Evolutionary conservation across 2,888 invertebrate genomes (phyloP).

Genomic region (Timandra comae): DNA sequence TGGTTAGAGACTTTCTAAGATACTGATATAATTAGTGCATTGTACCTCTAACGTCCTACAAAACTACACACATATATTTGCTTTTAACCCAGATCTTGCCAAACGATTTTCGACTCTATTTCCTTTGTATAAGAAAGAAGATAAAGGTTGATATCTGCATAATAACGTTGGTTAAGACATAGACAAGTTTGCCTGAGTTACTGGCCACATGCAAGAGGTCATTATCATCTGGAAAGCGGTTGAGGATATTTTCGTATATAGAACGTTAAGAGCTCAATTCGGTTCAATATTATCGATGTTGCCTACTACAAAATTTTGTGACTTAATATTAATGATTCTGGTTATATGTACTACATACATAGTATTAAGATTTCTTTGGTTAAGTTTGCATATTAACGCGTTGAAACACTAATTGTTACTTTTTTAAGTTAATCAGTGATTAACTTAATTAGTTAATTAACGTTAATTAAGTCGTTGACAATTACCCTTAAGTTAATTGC

Average conservation of each 20-base stretch:
- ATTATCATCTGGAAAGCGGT: slow-evolving; percentile 57
- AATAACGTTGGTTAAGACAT: slow-evolving; percentile 28
- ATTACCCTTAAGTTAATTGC: too few species aligned
- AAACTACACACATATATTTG: slow-evolving; percentile 26
- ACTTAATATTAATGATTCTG: too few species aligned
- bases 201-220: slow-evolving; percentile 56
- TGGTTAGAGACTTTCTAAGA: slow-evolving; percentile 74
- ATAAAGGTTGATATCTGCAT: slow-evolving; percentile 1
- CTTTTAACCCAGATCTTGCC: slow-evolving; percentile 6
- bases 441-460: too few species aligned
- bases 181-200: slow-evolving; percentile 59
- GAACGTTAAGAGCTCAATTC: slow-evolving; percentile 50
- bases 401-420: too few species aligned
- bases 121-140: slow-evolving; percentile 7
- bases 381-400: too few species aligned
- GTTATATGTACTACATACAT: too few species aligned
- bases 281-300: slow-evolving; percentile 6
- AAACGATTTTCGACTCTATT: slow-evolving; percentile 27
- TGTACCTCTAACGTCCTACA: slow-evolving; percentile 59
- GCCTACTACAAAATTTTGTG: too few species aligned
- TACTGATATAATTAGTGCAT: slow-evolving; percentile 74
- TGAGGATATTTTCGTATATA: slow-evolving; percentile 49
- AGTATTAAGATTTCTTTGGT: too few species aligned
- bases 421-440: too few species aligned
- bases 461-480: too few species aligned